Evolutionary conservation across 2,797 vertebrate genomes (phyloP), one percentile per base, ranked within the genome.

Genomic region (Hemibagrus guttatus): DNA sequence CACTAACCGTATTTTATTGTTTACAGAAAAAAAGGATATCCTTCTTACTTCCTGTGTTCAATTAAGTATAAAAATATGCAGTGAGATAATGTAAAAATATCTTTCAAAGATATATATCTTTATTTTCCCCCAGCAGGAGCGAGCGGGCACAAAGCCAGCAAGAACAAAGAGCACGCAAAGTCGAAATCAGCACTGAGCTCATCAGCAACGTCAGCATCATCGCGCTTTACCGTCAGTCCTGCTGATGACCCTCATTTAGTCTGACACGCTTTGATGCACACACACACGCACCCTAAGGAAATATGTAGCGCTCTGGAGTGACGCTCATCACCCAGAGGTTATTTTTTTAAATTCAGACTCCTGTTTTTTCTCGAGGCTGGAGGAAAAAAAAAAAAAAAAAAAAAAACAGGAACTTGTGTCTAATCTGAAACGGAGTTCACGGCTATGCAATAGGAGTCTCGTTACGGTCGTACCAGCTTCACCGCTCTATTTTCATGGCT

Each of bases 181-280:
- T 78, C 93, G 21, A 95, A 95, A 92, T 90, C 93, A 4, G 95
- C 94, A 81, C 85, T 94, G 86, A 93, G 92, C 87, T 90, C 84
- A 64, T 76, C 84, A 64, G 82, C 56, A 76, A 6, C 72, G 13
- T 61, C 96, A 93, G 94, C 96, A 86, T 96, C 97, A 88, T 97
- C 97, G 0, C 97, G 97, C 91, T 98, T 98, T 93, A 98, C 97
- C 39, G 97, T 98, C 93, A 98, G 96, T 89, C 97, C 97, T 56
- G 97, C 97, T 84, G 93, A 97, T 49, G 97, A 98, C 92, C 97
- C 97, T 83, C 96, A 96, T 91, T 88, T 93, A 90, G 93, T 93
- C 93, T 96, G 94, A 96, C 84, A 89, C 75, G 61, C 81, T 74
- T 23, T 82, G 64, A 75, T 72, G 58, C 79, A 76, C 54, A 46